Percentiles rank a stretch among this genome's conserved stretches.
Conservation (phyloP, 2,888 invertebrate genomes). For the Orthonychiurus folsomi region DNA sequence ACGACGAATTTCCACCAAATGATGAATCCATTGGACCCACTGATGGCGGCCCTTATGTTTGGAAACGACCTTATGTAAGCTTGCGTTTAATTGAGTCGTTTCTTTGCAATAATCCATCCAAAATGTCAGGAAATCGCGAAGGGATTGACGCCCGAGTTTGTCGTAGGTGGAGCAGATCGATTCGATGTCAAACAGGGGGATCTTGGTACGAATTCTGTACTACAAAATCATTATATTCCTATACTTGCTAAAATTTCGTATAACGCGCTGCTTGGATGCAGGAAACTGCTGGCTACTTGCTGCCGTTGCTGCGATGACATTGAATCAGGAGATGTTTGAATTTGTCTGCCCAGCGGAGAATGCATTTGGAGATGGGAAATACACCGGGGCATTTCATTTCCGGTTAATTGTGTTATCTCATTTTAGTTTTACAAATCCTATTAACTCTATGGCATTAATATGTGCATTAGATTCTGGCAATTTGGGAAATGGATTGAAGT, state of each 20-base stretch:
- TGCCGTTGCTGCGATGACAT: slow-evolving; percentile 50
- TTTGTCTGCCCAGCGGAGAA: slow-evolving; percentile 49
- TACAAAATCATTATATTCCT: background rate
- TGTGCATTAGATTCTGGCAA: slow-evolving; percentile 48
- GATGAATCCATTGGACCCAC: slow-evolving; percentile 45
- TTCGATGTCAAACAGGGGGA: slow-evolving; percentile 54
- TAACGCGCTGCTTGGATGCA: background rate
- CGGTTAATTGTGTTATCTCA: slow-evolving; percentile 17
- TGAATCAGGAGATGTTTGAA: slow-evolving; percentile 48
- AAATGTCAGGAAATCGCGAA: slow-evolving; percentile 1
- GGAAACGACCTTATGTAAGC: slow-evolving; percentile 52
- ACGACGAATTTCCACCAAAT: slow-evolving; percentile 50
- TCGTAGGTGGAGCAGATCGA: slow-evolving; percentile 50
- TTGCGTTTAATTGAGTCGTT: too few species aligned
- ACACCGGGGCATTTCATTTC: slow-evolving; percentile 49
- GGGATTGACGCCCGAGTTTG: slow-evolving; percentile 46
- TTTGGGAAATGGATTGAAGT: too few species aligned
- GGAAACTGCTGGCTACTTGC: slow-evolving; percentile 50
- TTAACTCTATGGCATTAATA: background rate
- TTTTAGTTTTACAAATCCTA: background rate
- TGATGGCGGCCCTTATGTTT: slow-evolving; percentile 47
- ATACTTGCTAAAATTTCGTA: too few species aligned
- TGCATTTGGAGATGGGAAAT: slow-evolving; percentile 45
- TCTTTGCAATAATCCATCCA: too few species aligned
- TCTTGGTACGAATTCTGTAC: slow-evolving; percentile 42